These are phyloP conservation scores for Xestia xanthographa DNA, from an alignment of 2,888 invertebrate species.

Conservation along the genomic window DNA sequence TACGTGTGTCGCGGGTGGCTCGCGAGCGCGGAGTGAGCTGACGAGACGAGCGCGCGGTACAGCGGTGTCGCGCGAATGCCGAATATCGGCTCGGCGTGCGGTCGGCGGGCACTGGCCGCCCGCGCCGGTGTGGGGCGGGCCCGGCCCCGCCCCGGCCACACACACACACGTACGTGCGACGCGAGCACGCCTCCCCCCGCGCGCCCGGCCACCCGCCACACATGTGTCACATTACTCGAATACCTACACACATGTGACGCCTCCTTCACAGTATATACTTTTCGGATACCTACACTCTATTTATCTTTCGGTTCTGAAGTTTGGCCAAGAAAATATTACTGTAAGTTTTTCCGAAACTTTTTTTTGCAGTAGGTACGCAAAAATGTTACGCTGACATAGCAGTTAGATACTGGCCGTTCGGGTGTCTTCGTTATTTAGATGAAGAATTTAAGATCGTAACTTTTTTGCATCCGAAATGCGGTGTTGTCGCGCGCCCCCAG, in stretches of 20 bases:
- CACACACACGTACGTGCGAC: slow-evolving; percentile 66
- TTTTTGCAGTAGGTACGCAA: slow-evolving; percentile 33
- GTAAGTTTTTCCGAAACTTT: slow-evolving; percentile 44
- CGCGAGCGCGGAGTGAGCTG: slow-evolving; percentile 81
- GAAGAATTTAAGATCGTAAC: slow-evolving; percentile 60
- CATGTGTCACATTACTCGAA: slow-evolving; percentile 84
- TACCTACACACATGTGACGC: slow-evolving; percentile 89
- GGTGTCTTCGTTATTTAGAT: slow-evolving; percentile 54
- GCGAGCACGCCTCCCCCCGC: slow-evolving; percentile 72
- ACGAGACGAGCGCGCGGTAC: slow-evolving; percentile 78
- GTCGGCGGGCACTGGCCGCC: slow-evolving; percentile 79
- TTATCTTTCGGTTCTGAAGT: slow-evolving; percentile 52
- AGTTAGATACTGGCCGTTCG: slow-evolving; percentile 22
- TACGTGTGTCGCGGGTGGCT: slow-evolving; percentile 83
- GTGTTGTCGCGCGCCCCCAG: slow-evolving; percentile 59
- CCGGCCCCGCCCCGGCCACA: slow-evolving; percentile 81
- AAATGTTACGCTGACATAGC: slow-evolving; percentile 39
- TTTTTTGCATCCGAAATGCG: slow-evolving; percentile 61
- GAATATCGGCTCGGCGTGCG: slow-evolving; percentile 78
- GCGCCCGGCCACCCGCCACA: slow-evolving; percentile 75
- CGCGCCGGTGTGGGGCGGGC: slow-evolving; percentile 81
- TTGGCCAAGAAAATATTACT: slow-evolving; percentile 43
- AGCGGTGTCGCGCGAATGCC: slow-evolving; percentile 85
- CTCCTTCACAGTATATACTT: slow-evolving; percentile 85
- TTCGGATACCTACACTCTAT: slow-evolving; percentile 81